Evolutionary conservation across 2,888 invertebrate genomes (phyloP), one percentile per base, ranked within the genome.

Genomic region (Drosophila algonquin): DNA sequence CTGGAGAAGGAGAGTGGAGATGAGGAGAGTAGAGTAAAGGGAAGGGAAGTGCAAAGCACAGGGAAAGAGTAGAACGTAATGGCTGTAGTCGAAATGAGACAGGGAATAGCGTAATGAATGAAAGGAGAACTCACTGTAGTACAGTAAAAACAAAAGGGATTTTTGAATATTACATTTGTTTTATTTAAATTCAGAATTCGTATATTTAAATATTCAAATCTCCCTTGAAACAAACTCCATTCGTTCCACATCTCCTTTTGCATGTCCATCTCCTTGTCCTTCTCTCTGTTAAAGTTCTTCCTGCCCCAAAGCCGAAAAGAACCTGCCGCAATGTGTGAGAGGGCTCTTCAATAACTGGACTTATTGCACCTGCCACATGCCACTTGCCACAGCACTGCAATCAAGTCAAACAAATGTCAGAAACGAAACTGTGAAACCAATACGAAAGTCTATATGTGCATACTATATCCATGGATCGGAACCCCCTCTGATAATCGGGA

Each of bases 381-480:
- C 40, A 40, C 40, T 40, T 40, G 40, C 40, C 40, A 40, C 40
- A 40, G 40, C 40, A 55, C 44, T 62, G 74, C 68, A 57, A 62
- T 54, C 51, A 63, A 79, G 61, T 73, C 77, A 70, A 77, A 76
- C 69, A 79, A 77, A 67, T 79, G 75, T 83, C 65, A 50, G 72
- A 73, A 79, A 77, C 77, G 72, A 73, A 79, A 77, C 77, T 81
- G 60, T 72, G 76, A 56, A 82, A 71, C 64, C 71, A 80, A 76
- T 67, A 73, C 64, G 63, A 70, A 71, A 75, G 63, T 57, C 50
- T 65, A 27, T 47, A 21, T 48, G 44, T 46, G 54, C 54, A 61
- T 63, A 12, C 52, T 7, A 35, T 55, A 55, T 64, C 63, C 59
- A 45, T 46, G 65, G 65, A 56, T 67, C 56, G 2, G 30, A 64